phyloP scores from a whole-genome alignment of 37 sponge, comb jelly and placozoan species.

The Eunapius fragilis region DNA sequence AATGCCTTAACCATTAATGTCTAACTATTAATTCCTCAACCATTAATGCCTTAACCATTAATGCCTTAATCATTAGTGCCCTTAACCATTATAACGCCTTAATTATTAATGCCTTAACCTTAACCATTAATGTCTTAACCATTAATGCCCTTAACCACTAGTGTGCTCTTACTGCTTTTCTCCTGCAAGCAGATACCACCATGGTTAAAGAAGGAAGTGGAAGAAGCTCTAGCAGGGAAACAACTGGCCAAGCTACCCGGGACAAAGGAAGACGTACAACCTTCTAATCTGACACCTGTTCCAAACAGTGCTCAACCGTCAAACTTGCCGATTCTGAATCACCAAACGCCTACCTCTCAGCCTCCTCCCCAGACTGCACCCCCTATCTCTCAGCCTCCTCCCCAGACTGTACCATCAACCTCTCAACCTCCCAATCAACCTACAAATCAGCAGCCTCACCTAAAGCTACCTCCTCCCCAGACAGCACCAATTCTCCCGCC shows the following conservation, averaged over 20 bases:
- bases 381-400: neutral
- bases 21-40: no score
- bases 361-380: neutral
- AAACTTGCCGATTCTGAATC: neutral
- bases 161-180: no score
- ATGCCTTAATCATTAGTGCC: no score
- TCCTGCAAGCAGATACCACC: constrained; percentile 25
- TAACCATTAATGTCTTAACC: no score
- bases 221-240: neutral
- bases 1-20: no score
- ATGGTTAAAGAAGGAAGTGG: constrained; percentile 33
- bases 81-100: no score
- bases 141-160: no score
- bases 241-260: neutral
- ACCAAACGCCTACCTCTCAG: neutral
- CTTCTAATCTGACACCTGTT: neutral
- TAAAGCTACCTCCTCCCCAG: neutral
- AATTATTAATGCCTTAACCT: no score
- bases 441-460: neutral
- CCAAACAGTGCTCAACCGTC: neutral
- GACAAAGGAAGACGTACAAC: neutral
- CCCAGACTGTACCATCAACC: neutral
- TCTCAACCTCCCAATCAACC: neutral
- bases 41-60: no score
- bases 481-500: neutral